Base-by-base conservation (phyloP, 2,113 vertebrate genomes). In the Talpa occidentalis region DNA sequence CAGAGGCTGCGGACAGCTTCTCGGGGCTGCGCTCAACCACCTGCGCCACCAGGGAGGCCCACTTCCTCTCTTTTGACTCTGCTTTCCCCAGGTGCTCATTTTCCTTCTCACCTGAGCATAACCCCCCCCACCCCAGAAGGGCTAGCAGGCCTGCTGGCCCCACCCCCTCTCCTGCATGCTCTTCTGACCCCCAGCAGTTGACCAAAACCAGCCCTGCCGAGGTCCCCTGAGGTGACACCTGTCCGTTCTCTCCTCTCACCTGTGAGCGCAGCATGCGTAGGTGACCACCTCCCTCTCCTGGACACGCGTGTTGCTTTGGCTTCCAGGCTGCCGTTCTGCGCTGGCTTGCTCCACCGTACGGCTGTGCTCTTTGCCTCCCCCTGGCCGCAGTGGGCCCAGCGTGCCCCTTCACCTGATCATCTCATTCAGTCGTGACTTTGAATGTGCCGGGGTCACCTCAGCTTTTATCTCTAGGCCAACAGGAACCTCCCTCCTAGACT, bases 181-280 rank as follows among this genome's bases (percentile, higher is more conserved):
- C 52, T 64, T 37, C 66, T 6, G 30, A n/a, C 22, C 15, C 19
- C 22, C 16, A 4, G 2, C 24, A 5, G 4, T 67, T 54, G 49
- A 42, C 28, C 26, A 3, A 4, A 28, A 10, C 54, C 2, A 3
- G 49, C 42, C 40, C 11, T 28, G 37, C 47, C 3, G 21, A 24
- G 62, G n/a, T n/a, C 40, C 76, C 37, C 44, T 6, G 2, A 3
- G 88, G 47, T 6, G 28, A 24, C 2, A 1, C 17, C 59, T 24
- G 17, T 16, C 26, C 1, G 19, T 21, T 35, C 10, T 42, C 22
- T 21, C 1, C 4, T 28, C 37, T 81, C 37, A 26, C 47, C 15
- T 42, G 12, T 19, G 56, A 54, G 21, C 35, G 30, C 37, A 0
- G 0, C 30, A 17, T 11, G 24, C 6, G 1, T 3, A 2, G 9